Evolutionary conservation across 2,797 vertebrate species (phyloP).

Genomic region (Trematomus bernacchii): DNA sequence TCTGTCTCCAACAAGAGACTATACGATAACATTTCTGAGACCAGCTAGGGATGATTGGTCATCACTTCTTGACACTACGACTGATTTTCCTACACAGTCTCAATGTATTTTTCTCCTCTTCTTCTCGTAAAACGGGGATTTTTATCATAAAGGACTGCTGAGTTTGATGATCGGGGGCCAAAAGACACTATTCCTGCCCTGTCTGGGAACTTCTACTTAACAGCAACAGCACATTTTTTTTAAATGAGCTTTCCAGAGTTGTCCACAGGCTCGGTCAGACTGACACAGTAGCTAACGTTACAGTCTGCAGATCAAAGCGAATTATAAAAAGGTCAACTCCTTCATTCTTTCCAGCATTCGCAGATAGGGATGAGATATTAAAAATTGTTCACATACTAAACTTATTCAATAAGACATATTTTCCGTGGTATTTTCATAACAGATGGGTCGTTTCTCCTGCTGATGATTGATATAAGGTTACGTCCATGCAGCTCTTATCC

Average conservation of each 20-base stretch:
- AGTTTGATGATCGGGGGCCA: slow-evolving; percentile 17
- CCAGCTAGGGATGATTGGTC: slow-evolving; percentile 27
- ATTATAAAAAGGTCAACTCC: slow-evolving; percentile 21
- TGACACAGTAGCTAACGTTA: slow-evolving; percentile 62
- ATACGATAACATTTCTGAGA: slow-evolving; percentile 40
- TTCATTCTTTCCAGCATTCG: slow-evolving; percentile 28
- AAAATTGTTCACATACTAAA: neutral
- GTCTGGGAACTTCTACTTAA: slow-evolving; percentile 22
- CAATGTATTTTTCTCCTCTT: slow-evolving; percentile 34
- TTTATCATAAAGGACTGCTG: slow-evolving; percentile 30
- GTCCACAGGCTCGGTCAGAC: slow-evolving; percentile 49
- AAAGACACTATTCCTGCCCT: slow-evolving; percentile 27
- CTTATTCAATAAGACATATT: neutral
- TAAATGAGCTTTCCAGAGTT: slow-evolving; percentile 50
- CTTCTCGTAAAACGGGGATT: slow-evolving; percentile 17
- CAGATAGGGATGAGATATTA: slow-evolving; percentile 19
- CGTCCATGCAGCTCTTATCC: slow-evolving; percentile 23
- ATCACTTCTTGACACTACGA: slow-evolving; percentile 23
- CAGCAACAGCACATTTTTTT: slow-evolving; percentile 42
- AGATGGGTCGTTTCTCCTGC: neutral
- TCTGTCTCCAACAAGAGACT: slow-evolving; percentile 25
- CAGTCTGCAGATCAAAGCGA: slow-evolving; percentile 61
- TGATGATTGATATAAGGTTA: slow-evolving; percentile 13
- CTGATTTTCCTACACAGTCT: slow-evolving; percentile 33
- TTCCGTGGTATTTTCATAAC: slow-evolving; percentile 15